Conservation (phyloP, 2,888 invertebrate species). For the Rhopalosiphum nymphaeae region DNA sequence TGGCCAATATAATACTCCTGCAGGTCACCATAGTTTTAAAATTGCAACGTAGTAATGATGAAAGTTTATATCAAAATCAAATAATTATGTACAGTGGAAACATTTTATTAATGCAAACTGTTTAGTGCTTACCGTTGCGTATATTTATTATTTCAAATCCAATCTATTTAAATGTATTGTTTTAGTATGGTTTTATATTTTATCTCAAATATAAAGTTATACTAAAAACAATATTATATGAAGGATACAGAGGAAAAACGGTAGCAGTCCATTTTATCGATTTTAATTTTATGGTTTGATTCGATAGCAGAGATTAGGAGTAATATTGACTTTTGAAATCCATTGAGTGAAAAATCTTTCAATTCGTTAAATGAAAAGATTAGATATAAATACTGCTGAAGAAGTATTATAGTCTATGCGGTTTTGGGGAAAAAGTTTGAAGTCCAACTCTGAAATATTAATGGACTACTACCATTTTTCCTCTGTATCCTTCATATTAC, state of each 20-base stretch:
- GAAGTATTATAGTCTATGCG: no score
- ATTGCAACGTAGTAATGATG: background rate
- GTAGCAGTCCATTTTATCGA: no score
- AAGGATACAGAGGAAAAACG: no score
- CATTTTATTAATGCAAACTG: background rate
- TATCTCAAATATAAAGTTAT: background rate
- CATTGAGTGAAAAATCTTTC: no score
- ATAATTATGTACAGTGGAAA: background rate
- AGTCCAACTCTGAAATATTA: no score
- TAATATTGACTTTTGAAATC: no score
- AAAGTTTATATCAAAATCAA: background rate
- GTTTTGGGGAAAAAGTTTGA: no score
- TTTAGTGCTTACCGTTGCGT: background rate
- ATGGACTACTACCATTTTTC: no score
- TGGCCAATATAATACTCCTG: background rate
- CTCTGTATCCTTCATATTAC: background rate
- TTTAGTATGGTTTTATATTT: background rate
- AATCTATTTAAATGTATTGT: background rate
- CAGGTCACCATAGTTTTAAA: background rate
- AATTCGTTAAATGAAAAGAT: no score
- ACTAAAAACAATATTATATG: background rate
- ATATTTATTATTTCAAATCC: background rate
- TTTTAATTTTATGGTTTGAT: no score
- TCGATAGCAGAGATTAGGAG: no score
- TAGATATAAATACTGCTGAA: no score